These are phyloP conservation scores for Neuroscelio doddi DNA, from an alignment of 2,888 invertebrate genomes.

Conservation along the genomic window DNA sequence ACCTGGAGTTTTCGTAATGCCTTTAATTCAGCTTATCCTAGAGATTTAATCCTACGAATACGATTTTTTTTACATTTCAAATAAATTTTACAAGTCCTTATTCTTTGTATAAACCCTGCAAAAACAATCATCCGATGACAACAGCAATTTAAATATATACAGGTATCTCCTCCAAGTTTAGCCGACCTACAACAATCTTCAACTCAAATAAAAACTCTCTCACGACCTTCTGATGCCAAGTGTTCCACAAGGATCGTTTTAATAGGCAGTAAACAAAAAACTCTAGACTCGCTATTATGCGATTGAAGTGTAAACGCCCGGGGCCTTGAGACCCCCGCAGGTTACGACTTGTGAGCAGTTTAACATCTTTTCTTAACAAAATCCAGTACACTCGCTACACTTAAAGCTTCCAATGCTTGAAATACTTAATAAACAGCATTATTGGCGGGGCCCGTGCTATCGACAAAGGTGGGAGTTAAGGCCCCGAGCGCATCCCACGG, in stretches of 20 bases:
- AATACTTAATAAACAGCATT: constrained; percentile 43
- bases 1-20: too few species aligned
- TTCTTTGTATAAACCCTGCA: too few species aligned
- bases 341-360: constrained; percentile 23
- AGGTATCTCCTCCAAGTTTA: too few species aligned
- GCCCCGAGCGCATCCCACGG: constrained; percentile 69
- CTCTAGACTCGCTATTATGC: constrained; percentile 35
- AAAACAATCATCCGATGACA: too few species aligned
- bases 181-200: background rate
- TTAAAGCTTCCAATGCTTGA: constrained; percentile 26
- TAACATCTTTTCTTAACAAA: background rate
- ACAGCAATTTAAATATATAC: too few species aligned
- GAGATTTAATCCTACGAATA: too few species aligned
- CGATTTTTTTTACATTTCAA: too few species aligned
- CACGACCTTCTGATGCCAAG: constrained; percentile 54
- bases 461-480: constrained; percentile 61
- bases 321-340: constrained; percentile 22
- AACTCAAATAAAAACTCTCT: constrained; percentile 46
- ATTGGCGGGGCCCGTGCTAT: constrained; percentile 29
- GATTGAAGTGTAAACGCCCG: constrained; percentile 19
- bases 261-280: constrained; percentile 36
- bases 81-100: too few species aligned
- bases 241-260: constrained; percentile 20
- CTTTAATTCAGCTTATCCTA: too few species aligned
- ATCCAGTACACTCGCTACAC: too few species aligned